Base-by-base conservation (phyloP, 2,888 invertebrate genomes). In the Lobophora halterata region DNA sequence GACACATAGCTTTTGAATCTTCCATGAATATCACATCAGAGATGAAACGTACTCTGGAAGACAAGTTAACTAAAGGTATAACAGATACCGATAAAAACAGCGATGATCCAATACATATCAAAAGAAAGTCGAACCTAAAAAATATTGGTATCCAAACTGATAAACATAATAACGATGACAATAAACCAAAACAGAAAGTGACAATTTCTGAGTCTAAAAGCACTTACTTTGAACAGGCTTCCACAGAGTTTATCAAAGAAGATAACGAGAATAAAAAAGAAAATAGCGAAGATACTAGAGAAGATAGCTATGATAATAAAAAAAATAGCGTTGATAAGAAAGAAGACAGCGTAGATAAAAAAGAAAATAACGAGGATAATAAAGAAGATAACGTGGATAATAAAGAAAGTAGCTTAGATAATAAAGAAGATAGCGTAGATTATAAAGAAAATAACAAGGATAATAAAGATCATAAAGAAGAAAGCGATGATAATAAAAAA, bases 81-180 rank as follows among this genome's bases (percentile, higher is more conserved):
- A 17, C 19, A 25, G 13, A 27, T 3, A 3, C 17, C 14, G 11
- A 11, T 4, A 3, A n/a, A 2, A 7, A 3, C 2, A 5, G 12
- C 11, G 10, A 27, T 3, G 14, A 24, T 14, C 18, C 7, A 5
- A n/a, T 6, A 14, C 3, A 8, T 1, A 5, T 5, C 10, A 24
- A 9, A 9, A 50, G 50, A 26, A 65, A 58, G 31, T 71, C 76
- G 0, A 73, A 47, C 52, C 52, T 76, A 20, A 78, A 69, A 49
- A 45, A 58, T 13, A 45, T 54, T 6, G 51, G 53, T n/a, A 26
- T 61, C 7, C 77, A 76, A 53, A 72, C 72, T 1, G 57, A 62
- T 17, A 29, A 33, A 18, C 8, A 39, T 7, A 19, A 30, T 26
- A 36, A 33, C 14, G 29, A 46, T 13, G 41, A 38, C 5, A 37